phyloP scores from a whole-genome alignment of 2,888 invertebrate genomes.

The Rhaphigaster nebulosa region DNA sequence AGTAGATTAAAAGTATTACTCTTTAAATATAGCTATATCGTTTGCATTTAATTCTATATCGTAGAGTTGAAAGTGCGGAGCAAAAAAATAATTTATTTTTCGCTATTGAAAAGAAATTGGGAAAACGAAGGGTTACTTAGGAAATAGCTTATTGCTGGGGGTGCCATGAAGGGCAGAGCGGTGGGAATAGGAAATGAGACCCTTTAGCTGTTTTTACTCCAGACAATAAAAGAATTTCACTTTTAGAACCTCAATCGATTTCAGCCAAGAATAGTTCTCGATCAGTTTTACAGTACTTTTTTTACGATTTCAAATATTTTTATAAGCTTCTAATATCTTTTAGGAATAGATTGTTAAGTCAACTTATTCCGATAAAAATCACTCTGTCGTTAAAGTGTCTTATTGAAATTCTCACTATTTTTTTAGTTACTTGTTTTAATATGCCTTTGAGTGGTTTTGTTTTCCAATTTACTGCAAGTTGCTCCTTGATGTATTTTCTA shows the following conservation, averaged over 20 bases:
- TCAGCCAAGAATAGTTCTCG: not conserved
- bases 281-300: not conserved
- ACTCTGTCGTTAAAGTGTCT: no score
- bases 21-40: no score
- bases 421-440: no score
- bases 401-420: no score
- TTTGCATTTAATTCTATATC: not conserved
- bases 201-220: constrained; percentile 24
- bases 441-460: no score
- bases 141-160: constrained; percentile 27
- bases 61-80: not conserved
- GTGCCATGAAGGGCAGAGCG: not conserved
- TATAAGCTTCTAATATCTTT: not conserved
- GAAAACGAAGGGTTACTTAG: constrained; percentile 7
- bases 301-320: not conserved
- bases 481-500: no score
- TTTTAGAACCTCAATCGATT: not conserved
- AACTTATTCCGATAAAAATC: not conserved
- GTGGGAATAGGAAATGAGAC: constrained; percentile 15
- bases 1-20: no score
- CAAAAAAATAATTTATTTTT: constrained; percentile 13
- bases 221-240: constrained; percentile 6
- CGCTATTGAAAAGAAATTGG: constrained; percentile 30
- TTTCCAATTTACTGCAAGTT: no score
- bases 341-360: not conserved